A percentile compares a stretch with the other conserved stretches of the same genome.
These are phyloP conservation scores for Nannospalax galili DNA, from an alignment of 2,113 vertebrate species.

Conservation along the genomic window DNA sequence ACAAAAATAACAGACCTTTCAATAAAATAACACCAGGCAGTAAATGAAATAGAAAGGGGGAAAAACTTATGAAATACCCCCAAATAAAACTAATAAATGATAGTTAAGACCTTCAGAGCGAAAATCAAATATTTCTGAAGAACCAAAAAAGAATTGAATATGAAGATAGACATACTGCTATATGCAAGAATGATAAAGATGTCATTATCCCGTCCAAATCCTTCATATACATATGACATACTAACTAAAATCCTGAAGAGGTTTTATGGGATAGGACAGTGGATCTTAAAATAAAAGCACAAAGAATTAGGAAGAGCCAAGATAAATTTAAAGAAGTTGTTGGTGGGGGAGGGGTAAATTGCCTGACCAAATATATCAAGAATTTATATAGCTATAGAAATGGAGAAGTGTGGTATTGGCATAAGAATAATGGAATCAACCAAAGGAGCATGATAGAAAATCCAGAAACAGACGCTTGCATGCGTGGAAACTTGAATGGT, in stretches of 20 bases:
- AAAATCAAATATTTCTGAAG: constrained; percentile 64
- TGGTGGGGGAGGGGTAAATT: background rate
- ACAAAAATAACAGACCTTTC: constrained; percentile 25
- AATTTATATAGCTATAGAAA: constrained; percentile 64
- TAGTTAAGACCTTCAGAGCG: background rate
- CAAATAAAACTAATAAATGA: constrained; percentile 29
- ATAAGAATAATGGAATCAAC: constrained; percentile 43
- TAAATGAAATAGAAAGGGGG: constrained; percentile 14
- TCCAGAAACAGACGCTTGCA: constrained; percentile 42
- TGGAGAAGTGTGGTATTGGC: constrained; percentile 58
- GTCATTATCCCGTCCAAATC: background rate
- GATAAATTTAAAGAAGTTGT: constrained; percentile 50
- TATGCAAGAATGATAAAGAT: constrained; percentile 19
- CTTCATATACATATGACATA: background rate
- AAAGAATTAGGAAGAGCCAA: constrained; percentile 40
- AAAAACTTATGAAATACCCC: background rate
- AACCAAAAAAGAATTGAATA: background rate
- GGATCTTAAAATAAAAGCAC: constrained; percentile 58
- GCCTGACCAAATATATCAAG: constrained; percentile 55
- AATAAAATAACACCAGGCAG: constrained; percentile 15
- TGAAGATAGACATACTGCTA: background rate
- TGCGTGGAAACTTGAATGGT: constrained; percentile 62
- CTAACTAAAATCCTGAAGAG: constrained; percentile 49
- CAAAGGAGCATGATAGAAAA: background rate
- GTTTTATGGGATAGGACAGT: constrained; percentile 50